Percentiles rank a stretch among this genome's conserved stretches.
These are phyloP conservation scores for Enteromius trimaculatus DNA, from an alignment of 2,797 vertebrate genomes.

Conservation along the genomic window DNA sequence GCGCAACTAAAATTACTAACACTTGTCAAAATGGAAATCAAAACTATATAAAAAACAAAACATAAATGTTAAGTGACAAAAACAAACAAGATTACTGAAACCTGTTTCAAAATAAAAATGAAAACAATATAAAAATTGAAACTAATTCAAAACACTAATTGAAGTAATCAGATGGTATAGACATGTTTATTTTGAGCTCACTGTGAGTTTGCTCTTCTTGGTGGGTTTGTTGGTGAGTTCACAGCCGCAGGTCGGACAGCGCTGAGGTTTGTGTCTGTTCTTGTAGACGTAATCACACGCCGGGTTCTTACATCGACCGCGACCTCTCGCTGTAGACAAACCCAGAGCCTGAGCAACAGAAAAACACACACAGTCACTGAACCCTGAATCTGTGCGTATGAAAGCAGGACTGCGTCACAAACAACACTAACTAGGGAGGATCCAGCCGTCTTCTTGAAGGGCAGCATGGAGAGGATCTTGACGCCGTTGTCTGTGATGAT, in stretches of 20 bases:
- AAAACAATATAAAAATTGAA: not conserved
- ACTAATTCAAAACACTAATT: too few species aligned
- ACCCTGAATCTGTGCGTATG: not conserved
- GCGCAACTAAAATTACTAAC: too few species aligned
- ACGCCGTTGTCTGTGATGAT: constrained; percentile 69
- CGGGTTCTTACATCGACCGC: constrained; percentile 94
- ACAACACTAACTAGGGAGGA: constrained; percentile 74
- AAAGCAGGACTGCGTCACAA: not conserved
- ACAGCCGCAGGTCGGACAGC: constrained; percentile 92
- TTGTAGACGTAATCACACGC: constrained; percentile 94
- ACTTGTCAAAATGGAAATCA: too few species aligned
- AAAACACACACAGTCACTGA: not conserved
- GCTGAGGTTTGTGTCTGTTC: constrained; percentile 93
- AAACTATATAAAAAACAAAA: too few species aligned
- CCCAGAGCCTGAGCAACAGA: constrained; percentile 85
- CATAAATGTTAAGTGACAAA: not conserved
- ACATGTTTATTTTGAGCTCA: too few species aligned
- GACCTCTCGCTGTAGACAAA: constrained; percentile 92
- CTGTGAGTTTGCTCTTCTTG: constrained; percentile 65
- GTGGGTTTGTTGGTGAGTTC: constrained; percentile 83
- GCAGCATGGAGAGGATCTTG: constrained; percentile 76
- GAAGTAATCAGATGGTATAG: not conserved
- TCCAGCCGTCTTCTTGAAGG: constrained; percentile 72
- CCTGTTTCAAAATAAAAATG: not conserved
- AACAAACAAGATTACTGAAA: not conserved